Base-by-base conservation (phyloP, 1,140 invertebrate genomes). In the Pinna nobilis region DNA sequence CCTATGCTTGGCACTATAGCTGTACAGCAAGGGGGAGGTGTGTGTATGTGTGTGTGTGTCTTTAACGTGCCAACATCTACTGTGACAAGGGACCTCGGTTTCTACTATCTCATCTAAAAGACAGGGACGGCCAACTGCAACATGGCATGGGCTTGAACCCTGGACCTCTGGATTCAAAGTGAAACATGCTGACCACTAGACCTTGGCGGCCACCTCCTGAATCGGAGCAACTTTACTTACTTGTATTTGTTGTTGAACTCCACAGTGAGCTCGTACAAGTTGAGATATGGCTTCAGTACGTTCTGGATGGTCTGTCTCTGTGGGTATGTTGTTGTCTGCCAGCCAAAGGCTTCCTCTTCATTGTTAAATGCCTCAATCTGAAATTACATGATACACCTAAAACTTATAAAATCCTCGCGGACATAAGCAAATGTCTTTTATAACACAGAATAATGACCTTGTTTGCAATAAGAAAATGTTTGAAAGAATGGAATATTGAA, bases 331-430 rank as follows among this genome's bases (percentile, higher is more conserved):
- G 96, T 96, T 13, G 93, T 86, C 85, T 97, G 94, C 94, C 95
- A 98, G 15, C 93, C 94, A 87, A 96, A 98, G 35, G 96, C 92
- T 72, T 92, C 91, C 87, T 99, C 97, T 86, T 99, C 97, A 83
- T 93, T 93, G 87, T 99, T 99, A 78, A 98, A 97, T 66, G 93
- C 91, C 82, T 97, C 94, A 69, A 98, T 97, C 76, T 88, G 49
- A 35, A 82, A 44, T 59, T 6, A 59, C 0, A 65, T 64, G 15
- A 63, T 18, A 35, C 9, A 32, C 18, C 49, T 30, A 32, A 15
- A 67, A 51, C 20, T 7, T 3, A 11, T 51, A 6, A 18, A 51
- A n/a, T n/a, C n/a, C n/a, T n/a, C n/a, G n/a, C n/a, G n/a, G n/a
- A n/a, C n/a, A n/a, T n/a, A n/a, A n/a, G n/a, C n/a, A n/a, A n/a